Conservation (phyloP, 2,888 invertebrate species). For the Brenthis ino region DNA sequence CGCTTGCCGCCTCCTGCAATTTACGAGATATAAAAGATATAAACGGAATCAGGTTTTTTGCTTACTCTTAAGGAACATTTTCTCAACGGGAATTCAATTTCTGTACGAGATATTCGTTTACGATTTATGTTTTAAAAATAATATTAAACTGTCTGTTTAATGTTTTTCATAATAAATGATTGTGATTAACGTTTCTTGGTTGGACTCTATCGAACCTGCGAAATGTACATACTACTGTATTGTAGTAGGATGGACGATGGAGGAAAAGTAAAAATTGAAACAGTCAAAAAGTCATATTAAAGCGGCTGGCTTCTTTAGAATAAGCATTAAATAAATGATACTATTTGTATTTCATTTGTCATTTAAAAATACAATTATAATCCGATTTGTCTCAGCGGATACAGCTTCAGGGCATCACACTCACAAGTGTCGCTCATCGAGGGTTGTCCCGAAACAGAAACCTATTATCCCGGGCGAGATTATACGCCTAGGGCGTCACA, state of each 20-base stretch:
- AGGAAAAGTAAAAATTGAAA: too few species aligned
- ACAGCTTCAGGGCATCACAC: constrained; percentile 75
- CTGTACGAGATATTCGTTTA: constrained; percentile 44
- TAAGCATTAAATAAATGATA: constrained; percentile 24
- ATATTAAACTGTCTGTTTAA: constrained; percentile 16
- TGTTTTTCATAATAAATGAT: background rate
- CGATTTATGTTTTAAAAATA: constrained; percentile 41
- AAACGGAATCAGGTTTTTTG: constrained; percentile 83
- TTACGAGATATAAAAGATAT: constrained; percentile 83
- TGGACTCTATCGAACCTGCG: too few species aligned
- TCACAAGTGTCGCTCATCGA: constrained; percentile 76
- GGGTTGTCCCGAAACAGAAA: constrained; percentile 82
- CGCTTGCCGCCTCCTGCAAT: constrained; percentile 83
- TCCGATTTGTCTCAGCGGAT: constrained; percentile 78
- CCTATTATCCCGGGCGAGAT: constrained; percentile 83
- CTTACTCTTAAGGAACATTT: constrained; percentile 82
- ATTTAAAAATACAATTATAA: constrained; percentile 77
- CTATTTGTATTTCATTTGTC: constrained; percentile 54
- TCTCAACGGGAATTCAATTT: constrained; percentile 81
- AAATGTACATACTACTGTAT: background rate
- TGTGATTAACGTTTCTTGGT: too few species aligned
- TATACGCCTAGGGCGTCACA: constrained; percentile 83
- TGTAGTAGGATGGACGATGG: too few species aligned
- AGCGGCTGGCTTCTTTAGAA: too few species aligned
- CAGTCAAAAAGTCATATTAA: too few species aligned